These are phyloP conservation scores for Alaudala cheleensis DNA, from an alignment of 2,113 vertebrate species.

Conservation along the genomic window DNA sequence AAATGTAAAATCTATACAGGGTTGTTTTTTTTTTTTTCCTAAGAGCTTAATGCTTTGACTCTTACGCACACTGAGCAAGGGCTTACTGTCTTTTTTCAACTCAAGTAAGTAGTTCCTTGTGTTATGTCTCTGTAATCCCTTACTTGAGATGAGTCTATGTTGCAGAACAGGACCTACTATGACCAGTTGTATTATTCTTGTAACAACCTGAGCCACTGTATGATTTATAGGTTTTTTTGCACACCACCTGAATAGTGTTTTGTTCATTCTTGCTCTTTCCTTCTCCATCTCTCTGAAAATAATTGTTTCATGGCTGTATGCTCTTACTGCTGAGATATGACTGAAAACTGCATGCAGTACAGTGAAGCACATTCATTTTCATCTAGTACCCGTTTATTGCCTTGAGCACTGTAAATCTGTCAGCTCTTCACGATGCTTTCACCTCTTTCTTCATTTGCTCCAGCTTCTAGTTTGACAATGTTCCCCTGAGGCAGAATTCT, in stretches of 20 bases:
- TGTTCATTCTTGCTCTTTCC: constrained; percentile 17
- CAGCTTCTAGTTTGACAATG: constrained; percentile 84
- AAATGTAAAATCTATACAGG: neutral
- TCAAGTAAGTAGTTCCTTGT: neutral
- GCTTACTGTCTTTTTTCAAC: neutral
- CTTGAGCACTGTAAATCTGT: constrained; percentile 85
- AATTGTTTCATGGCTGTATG: constrained; percentile 68
- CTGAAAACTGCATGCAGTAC: constrained; percentile 64
- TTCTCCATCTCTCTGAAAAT: constrained; percentile 52
- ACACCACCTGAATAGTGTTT: neutral
- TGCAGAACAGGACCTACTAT: neutral
- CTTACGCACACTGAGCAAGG: neutral
- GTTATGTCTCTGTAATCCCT: neutral
- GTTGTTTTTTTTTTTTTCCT: neutral
- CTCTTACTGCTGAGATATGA: constrained; percentile 68
- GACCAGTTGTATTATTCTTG: constrained; percentile 24
- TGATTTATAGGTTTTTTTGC: constrained; percentile 13
- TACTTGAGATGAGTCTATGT: neutral
- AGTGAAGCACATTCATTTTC: constrained; percentile 75
- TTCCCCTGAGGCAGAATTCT: constrained; percentile 84
- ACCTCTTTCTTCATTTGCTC: constrained; percentile 84
- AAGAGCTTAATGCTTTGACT: neutral
- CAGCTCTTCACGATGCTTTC: constrained; percentile 80
- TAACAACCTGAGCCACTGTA: neutral
- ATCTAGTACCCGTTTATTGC: constrained; percentile 78